These are phyloP conservation scores for Rhagoletis pomonella DNA, from an alignment of 1,140 invertebrate species.

Conservation along the genomic window DNA sequence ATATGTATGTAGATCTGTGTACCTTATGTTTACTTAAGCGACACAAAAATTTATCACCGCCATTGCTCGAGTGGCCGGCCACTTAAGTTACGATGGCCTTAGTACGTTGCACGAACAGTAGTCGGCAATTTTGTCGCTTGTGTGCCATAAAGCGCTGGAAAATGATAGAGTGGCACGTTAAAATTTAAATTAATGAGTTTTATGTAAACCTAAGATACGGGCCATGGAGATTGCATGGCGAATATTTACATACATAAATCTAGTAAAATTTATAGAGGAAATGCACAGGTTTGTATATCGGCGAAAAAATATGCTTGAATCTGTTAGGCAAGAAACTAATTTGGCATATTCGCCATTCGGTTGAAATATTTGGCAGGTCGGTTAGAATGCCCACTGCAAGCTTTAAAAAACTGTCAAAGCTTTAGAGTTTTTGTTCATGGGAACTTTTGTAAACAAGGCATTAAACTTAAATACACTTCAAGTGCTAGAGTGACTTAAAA, in stretches of 20 bases:
- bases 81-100: background rate
- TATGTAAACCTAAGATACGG: background rate
- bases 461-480: no score
- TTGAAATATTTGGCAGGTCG: conserved; percentile 28
- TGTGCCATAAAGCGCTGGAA: background rate
- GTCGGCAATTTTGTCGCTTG: background rate
- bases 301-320: background rate
- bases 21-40: background rate
- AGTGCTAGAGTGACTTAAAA: no score
- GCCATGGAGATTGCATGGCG: background rate
- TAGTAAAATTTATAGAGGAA: no score
- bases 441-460: background rate
- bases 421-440: background rate
- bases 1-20: no score
- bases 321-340: background rate
- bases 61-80: background rate
- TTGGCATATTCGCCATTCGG: background rate
- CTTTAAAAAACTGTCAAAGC: conserved; percentile 22
- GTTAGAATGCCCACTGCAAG: background rate
- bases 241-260: background rate
- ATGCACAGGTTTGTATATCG: no score
- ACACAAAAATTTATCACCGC: background rate
- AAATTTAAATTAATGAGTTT: conserved; percentile 18
- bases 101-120: background rate
- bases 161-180: background rate